Evolutionary conservation across 2,888 invertebrate genomes (phyloP).

Genomic region (Drepana falcataria): DNA sequence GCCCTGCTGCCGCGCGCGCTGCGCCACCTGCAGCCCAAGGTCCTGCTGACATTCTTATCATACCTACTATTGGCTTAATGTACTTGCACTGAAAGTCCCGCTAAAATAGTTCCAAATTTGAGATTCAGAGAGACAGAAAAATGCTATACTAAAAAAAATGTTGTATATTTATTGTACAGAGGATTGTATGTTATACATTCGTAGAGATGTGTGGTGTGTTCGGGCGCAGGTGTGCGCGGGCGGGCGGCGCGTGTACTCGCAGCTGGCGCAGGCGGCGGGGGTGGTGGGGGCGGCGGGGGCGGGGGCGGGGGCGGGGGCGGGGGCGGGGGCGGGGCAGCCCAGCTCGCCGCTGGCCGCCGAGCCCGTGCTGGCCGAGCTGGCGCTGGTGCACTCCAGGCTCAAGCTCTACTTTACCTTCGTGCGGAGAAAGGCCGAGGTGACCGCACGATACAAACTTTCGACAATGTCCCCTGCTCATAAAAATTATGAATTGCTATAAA

Average conservation of each 20-base stretch:
- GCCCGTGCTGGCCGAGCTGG: conserved; percentile 92
- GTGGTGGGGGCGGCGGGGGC: conserved; percentile 18
- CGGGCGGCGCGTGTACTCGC: conserved; percentile 37
- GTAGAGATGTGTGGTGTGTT: not conserved
- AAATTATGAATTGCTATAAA: no score
- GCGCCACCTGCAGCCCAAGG: conserved; percentile 41
- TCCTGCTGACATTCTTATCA: not conserved
- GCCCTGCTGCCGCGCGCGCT: conserved; percentile 25
- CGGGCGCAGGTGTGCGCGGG: conserved; percentile 41
- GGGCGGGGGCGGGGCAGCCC: conserved; percentile 7
- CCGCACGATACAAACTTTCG: conserved; percentile 7
- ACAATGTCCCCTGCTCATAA: no score
- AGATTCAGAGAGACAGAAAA: no score
- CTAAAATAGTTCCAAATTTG: no score
- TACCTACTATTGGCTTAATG: not conserved
- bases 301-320: conserved; percentile 17
- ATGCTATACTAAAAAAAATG: no score
- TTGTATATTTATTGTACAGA: no score
- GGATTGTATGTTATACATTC: no score
- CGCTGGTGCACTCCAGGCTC: conserved; percentile 93
- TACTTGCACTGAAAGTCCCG: no score
- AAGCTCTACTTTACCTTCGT: conserved; percentile 95
- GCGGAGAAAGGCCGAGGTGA: conserved; percentile 84
- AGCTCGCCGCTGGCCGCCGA: conserved; percentile 78
- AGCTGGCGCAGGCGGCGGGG: conserved; percentile 27